Evolutionary conservation across 2,888 invertebrate species (phyloP).

Genomic region (Nematopogon swammerdamellus): DNA sequence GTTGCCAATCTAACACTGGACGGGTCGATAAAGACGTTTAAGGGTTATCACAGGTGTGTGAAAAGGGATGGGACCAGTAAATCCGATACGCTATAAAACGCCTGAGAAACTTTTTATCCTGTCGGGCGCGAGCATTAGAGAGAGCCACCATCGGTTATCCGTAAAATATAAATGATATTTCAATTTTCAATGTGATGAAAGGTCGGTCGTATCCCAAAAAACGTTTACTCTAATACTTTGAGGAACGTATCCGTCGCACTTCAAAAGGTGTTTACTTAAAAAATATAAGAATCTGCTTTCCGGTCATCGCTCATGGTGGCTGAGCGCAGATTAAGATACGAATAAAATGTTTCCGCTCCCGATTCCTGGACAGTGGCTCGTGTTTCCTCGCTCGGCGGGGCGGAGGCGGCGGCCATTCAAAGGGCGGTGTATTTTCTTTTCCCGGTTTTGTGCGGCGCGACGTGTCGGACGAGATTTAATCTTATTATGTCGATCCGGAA

Average conservation of each 20-base stretch:
- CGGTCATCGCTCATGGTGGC: conserved; percentile 12
- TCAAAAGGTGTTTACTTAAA: conserved; percentile 21
- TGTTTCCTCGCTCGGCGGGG: conserved; percentile 15
- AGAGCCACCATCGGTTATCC: too few relatives aligned
- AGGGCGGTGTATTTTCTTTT: conserved; percentile 20
- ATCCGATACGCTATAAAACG: too few relatives aligned
- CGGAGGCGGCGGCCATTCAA: conserved; percentile 31
- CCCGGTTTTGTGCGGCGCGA: conserved; percentile 26
- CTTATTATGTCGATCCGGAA: conserved; percentile 31
- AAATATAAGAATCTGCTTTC: conserved; percentile 20
- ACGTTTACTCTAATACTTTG: not conserved
- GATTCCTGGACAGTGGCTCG: conserved; percentile 6
- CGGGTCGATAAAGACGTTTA: not conserved
- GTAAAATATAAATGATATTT: too few relatives aligned
- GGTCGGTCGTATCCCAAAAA: not conserved
- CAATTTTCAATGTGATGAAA: too few relatives aligned
- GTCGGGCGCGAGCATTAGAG: too few relatives aligned
- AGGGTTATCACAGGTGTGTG: not conserved
- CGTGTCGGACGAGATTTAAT: conserved; percentile 23
- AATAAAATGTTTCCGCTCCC: conserved; percentile 42
- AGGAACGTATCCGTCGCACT: not conserved
- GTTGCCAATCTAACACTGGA: conserved; percentile 14
- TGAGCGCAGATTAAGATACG: conserved; percentile 4
- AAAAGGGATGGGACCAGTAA: not conserved
- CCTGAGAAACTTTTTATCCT: too few relatives aligned